Conservation (phyloP, 2,888 invertebrate species). For the Beris chalybata region DNA sequence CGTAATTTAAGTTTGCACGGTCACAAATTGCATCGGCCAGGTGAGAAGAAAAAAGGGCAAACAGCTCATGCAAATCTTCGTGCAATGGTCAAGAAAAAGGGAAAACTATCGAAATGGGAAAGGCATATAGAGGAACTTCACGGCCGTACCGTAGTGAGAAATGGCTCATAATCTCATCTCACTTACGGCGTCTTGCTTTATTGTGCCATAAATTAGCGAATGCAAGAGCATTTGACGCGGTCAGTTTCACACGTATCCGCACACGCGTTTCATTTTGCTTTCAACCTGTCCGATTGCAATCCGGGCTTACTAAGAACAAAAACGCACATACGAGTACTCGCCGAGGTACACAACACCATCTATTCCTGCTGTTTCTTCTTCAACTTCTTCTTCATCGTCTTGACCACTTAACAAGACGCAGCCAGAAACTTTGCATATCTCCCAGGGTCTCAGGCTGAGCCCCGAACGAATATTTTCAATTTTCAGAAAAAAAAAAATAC, state of each 20-base stretch:
- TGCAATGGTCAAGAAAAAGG: conserved; percentile 19
- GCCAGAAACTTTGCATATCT: neutral
- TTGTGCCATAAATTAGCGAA: conserved; percentile 37
- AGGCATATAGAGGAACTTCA: conserved; percentile 2
- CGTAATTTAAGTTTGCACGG: conserved; percentile 28
- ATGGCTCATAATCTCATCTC: conserved; percentile 37
- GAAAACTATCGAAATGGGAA: conserved; percentile 23
- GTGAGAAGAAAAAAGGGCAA: conserved; percentile 11
- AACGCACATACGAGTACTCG: too few species aligned
- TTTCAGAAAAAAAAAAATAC: conserved; percentile 26
- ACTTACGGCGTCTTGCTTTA: conserved; percentile 31
- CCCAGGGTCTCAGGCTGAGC: neutral
- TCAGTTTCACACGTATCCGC: conserved; percentile 35
- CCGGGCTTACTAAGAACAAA: conserved; percentile 11
- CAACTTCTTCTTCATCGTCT: conserved; percentile 3
- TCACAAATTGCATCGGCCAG: conserved; percentile 26
- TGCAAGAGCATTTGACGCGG: conserved; percentile 29
- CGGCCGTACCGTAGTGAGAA: conserved; percentile 26
- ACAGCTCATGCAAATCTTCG: conserved; percentile 24
- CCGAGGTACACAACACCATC: neutral
- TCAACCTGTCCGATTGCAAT: conserved; percentile 24
- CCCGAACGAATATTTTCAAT: conserved; percentile 25
- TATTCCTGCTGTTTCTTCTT: conserved; percentile 13
- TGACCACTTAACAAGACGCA: conserved; percentile 14
- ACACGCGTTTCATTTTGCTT: conserved; percentile 23